Percentiles rank a stretch among this genome's conserved stretches.
Conservation (phyloP, 1,140 invertebrate genomes). For the Orussus abietinus region DNA sequence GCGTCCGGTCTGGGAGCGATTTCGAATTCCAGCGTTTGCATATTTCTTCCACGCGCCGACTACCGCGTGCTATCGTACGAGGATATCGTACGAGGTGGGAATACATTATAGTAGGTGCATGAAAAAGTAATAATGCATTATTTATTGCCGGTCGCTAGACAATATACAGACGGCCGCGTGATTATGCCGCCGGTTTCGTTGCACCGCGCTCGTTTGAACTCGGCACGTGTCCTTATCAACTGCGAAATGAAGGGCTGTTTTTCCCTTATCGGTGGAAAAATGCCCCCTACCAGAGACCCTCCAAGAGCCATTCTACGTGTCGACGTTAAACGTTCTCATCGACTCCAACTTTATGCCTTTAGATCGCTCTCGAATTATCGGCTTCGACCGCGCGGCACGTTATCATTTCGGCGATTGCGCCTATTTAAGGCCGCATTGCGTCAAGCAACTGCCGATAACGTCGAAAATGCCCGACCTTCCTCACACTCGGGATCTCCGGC, state of each 20-base stretch:
- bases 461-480: constrained; percentile 36
- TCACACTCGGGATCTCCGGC: constrained; percentile 14
- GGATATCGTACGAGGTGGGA: constrained; percentile 26
- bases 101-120: constrained; percentile 27
- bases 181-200: constrained; percentile 18
- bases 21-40: constrained; percentile 10
- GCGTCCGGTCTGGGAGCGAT: constrained; percentile 8
- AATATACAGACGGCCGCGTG: constrained; percentile 35
- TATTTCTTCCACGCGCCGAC: not conserved
- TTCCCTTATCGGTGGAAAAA: too few relatives aligned
- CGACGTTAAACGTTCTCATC: not conserved
- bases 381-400: constrained; percentile 8
- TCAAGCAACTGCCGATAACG: constrained; percentile 29
- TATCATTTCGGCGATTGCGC: constrained; percentile 11
- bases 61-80: constrained; percentile 20
- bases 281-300: too few relatives aligned
- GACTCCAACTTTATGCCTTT: constrained; percentile 6
- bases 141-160: constrained; percentile 36
- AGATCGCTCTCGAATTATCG: constrained; percentile 4
- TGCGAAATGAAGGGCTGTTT: too few relatives aligned
- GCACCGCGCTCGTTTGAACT: too few relatives aligned
- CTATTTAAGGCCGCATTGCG: constrained; percentile 29
- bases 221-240: too few relatives aligned
- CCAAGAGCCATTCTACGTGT: too few relatives aligned
- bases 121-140: constrained; percentile 39